These are phyloP conservation scores for Lampris megalopsis DNA, from an alignment of 2,113 vertebrate species.

Conservation along the genomic window DNA sequence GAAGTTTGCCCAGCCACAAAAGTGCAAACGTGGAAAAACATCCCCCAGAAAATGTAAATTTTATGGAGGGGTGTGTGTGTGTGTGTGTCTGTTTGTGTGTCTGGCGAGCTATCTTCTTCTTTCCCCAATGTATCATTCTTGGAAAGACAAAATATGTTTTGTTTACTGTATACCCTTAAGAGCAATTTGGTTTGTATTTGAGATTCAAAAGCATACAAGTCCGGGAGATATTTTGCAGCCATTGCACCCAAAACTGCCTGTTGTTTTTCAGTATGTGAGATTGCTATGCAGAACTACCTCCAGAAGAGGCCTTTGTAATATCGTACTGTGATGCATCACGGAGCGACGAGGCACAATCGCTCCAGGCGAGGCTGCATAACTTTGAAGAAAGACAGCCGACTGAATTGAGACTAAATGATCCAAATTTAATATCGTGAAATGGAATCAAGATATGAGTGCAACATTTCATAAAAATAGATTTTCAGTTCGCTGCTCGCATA, in stretches of 20 bases:
- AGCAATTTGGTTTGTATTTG: conserved; percentile 34
- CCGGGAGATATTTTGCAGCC: conserved; percentile 18
- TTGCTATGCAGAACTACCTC: no score
- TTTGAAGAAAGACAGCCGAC: conserved; percentile 26
- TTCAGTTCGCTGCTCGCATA: background rate
- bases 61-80: conserved; percentile 23
- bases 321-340: background rate
- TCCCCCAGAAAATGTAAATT: conserved; percentile 21
- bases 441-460: background rate
- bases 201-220: conserved; percentile 60
- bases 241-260: no score
- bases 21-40: conserved; percentile 45
- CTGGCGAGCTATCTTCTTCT: conserved; percentile 10
- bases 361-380: conserved; percentile 30
- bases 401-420: background rate
- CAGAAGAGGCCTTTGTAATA: conserved; percentile 38
- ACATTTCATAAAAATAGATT: background rate
- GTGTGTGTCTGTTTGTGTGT: background rate
- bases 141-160: conserved; percentile 16
- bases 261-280: no score
- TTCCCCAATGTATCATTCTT: background rate
- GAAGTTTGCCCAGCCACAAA: conserved; percentile 36
- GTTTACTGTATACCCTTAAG: background rate
- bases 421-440: conserved; percentile 18
- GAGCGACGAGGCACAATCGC: conserved; percentile 17